These are phyloP conservation scores for Xylocopa sonorina DNA, from an alignment of 1,140 invertebrate genomes.

Conservation along the genomic window DNA sequence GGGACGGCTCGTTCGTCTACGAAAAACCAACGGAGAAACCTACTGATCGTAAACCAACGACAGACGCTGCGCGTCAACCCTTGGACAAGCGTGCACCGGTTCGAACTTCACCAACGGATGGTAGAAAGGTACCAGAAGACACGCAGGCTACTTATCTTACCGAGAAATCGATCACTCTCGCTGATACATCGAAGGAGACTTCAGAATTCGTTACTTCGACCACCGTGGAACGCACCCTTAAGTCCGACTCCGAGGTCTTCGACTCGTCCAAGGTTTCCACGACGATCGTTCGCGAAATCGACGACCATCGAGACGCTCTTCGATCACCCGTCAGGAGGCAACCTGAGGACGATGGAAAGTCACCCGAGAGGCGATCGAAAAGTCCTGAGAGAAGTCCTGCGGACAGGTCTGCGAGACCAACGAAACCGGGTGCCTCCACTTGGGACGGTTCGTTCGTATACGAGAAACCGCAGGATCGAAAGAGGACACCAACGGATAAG, in stretches of 20 bases:
- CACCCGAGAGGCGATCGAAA: background rate
- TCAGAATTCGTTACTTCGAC: constrained; percentile 43
- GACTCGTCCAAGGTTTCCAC: constrained; percentile 30
- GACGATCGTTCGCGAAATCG: background rate
- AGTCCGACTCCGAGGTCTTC: constrained; percentile 3
- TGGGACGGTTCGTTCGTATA: constrained; percentile 82
- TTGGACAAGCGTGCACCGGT: background rate
- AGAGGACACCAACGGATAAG: background rate
- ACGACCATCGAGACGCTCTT: background rate
- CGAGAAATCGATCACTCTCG: constrained; percentile 19
- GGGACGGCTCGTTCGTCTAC: constrained; percentile 65
- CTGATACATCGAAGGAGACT: constrained; percentile 29
- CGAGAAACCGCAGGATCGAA: constrained; percentile 68
- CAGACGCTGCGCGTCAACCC: background rate
- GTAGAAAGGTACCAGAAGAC: background rate
- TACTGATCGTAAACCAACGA: constrained; percentile 4
- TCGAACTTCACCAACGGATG: background rate
- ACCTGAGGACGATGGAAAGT: too few relatives aligned
- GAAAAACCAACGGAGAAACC: constrained; percentile 46
- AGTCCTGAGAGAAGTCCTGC: constrained; percentile 24
- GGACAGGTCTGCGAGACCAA: constrained; percentile 45
- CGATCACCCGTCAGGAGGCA: background rate
- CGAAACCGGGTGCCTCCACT: constrained; percentile 78
- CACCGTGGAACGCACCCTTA: constrained; percentile 11
- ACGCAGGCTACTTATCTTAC: constrained; percentile 9